Conservation (phyloP, 2,888 invertebrate species). For the Cheilosia vulpina region DNA sequence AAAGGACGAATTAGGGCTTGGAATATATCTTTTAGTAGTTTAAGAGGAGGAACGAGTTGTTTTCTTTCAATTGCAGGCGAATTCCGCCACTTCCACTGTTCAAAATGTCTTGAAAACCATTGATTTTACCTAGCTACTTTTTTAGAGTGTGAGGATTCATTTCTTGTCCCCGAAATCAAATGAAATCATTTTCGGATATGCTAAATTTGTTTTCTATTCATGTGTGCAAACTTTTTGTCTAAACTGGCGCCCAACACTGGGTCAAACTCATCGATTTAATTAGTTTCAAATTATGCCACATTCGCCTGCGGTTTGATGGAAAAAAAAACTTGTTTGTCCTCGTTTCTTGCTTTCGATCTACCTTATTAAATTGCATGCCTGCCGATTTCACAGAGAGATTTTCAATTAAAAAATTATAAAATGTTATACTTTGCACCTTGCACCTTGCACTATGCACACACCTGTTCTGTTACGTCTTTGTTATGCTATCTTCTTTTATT, state of each 20-base stretch:
- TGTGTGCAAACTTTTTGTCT: neutral
- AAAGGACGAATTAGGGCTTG: constrained; percentile 40
- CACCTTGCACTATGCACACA: constrained; percentile 72
- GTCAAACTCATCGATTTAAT: neutral
- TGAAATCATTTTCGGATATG: no score
- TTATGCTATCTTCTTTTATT: constrained; percentile 44
- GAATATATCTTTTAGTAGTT: constrained; percentile 12
- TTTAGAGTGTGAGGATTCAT: no score
- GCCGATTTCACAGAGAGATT: constrained; percentile 53
- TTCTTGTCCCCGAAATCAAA: no score
- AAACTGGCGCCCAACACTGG: constrained; percentile 14
- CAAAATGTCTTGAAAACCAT: no score
- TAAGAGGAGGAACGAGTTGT: neutral
- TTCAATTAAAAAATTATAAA: constrained; percentile 61
- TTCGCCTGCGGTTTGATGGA: constrained; percentile 6
- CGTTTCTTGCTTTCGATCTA: constrained; percentile 18
- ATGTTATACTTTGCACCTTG: constrained; percentile 47
- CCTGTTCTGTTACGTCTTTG: constrained; percentile 58
- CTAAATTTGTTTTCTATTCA: no score
- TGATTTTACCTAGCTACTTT: no score
- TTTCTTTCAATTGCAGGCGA: neutral
- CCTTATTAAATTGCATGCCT: constrained; percentile 68
- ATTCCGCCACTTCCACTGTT: no score
- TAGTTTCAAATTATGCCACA: neutral
- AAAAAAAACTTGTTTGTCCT: constrained; percentile 20